Base-by-base conservation (phyloP, 2,113 vertebrate genomes). In the Bagarius yarrelli region DNA sequence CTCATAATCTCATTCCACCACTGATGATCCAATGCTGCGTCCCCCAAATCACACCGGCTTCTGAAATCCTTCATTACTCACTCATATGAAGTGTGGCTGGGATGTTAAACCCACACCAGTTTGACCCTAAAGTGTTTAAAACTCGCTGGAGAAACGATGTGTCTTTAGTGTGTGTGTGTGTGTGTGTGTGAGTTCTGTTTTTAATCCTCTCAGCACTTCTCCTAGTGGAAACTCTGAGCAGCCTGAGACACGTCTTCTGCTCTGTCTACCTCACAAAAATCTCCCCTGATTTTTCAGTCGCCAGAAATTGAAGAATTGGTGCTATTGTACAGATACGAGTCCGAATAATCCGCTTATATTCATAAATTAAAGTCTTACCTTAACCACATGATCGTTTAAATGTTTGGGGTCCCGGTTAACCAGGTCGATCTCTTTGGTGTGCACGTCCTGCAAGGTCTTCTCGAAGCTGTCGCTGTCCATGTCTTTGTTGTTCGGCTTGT, bases 341-440 rank as follows among this genome's bases (percentile, higher is more conserved):
- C 11, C 44, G 44, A 47, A 5, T 47, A 47, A 47, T 47, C 44
- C 9, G 44, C 9, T 47, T 8, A 47, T 47, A 47, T 1, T 47
- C 1, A 9, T 47, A 47, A 47, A 19, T 0, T 27, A 18, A 36
- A 1, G 11, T 25, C 95, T 92, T 90, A 98, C 97, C 96, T 97
- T 98, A 55, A 99, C 96, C 69, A 99, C 95, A 47, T 98, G 94
- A 86, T 98, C 96, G 88, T 99, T 98, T 86, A 99, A 91, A 87
- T 93, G 95, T 82, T 96, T 98, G 25, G 97, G 97, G 86, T 99
- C 97, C 61, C 98, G 91, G 91, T 98, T 96, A 84, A 99, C 96
- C 92, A 98, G 91, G 91, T 99, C 97, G 67, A 99, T 99, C 91
- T 99, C 97, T 80, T 98, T 98, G 83, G 97, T 98, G 92, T 98